Evolutionary conservation across 2,113 vertebrate genomes (phyloP).

Genomic region (Ceyx cyanopectus): DNA sequence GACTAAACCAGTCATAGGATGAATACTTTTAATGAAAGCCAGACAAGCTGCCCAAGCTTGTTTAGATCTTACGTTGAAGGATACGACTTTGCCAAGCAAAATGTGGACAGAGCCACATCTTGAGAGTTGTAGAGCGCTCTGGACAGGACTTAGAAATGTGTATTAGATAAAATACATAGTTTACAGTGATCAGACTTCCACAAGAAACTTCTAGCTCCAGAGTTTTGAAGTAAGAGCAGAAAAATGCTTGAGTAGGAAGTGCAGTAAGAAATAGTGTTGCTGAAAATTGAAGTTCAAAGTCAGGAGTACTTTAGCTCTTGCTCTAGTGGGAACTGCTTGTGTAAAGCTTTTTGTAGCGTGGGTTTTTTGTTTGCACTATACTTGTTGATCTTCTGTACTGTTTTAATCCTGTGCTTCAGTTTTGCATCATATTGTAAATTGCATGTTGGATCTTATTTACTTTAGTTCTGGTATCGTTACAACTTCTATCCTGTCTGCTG

Average conservation of each 20-base stretch:
- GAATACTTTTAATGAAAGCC: neutral
- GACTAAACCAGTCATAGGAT: neutral
- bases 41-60: neutral
- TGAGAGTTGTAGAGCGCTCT: neutral
- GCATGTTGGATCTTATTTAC: neutral
- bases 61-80: neutral
- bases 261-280: neutral
- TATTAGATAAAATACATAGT: neutral
- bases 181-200: neutral
- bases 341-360: neutral
- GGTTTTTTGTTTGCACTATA: neutral
- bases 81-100: neutral
- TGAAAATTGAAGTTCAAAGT: slow-evolving; percentile 3
- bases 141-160: neutral
- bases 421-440: neutral
- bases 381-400: neutral
- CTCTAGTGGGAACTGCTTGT: neutral
- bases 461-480: neutral
- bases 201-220: neutral
- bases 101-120: neutral
- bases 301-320: neutral
- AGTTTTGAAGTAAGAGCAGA: neutral
- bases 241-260: neutral
- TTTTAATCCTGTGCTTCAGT: neutral
- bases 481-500: neutral